phyloP scores from a whole-genome alignment of 1,140 invertebrate species.

The Patella vulgata region DNA sequence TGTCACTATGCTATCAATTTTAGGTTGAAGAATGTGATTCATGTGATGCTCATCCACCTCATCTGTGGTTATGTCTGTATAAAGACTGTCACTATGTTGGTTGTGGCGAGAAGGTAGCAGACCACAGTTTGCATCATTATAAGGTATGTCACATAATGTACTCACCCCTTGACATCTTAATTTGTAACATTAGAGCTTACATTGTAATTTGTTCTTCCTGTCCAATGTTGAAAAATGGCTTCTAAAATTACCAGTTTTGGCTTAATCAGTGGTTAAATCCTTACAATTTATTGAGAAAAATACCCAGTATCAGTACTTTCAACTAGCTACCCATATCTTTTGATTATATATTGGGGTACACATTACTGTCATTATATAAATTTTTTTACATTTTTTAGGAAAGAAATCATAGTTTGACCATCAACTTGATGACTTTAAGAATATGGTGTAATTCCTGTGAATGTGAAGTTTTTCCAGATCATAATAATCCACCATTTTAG shows the following conservation, averaged over 20 bases:
- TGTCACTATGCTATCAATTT: background rate
- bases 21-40: conserved; percentile 68
- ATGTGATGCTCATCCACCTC: conserved; percentile 75
- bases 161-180: too few relatives aligned
- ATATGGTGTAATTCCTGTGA: conserved; percentile 90
- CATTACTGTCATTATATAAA: too few relatives aligned
- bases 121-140: conserved; percentile 83
- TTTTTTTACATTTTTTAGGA: conserved; percentile 70
- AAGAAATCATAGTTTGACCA: conserved; percentile 80
- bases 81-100: conserved; percentile 80
- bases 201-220: background rate
- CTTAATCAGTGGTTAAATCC: background rate
- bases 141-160: conserved; percentile 73
- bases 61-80: conserved; percentile 86
- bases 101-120: conserved; percentile 80
- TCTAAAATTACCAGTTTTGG: background rate
- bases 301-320: background rate
- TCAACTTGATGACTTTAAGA: conserved; percentile 83
- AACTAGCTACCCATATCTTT: too few relatives aligned
- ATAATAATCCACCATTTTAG: conserved; percentile 63
- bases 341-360: too few relatives aligned
- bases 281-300: background rate
- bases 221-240: background rate
- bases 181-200: too few relatives aligned
- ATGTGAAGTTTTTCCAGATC: conserved; percentile 74